These are phyloP conservation scores for Drosophila ogumai DNA, from an alignment of 1,140 invertebrate species.

Conservation along the genomic window DNA sequence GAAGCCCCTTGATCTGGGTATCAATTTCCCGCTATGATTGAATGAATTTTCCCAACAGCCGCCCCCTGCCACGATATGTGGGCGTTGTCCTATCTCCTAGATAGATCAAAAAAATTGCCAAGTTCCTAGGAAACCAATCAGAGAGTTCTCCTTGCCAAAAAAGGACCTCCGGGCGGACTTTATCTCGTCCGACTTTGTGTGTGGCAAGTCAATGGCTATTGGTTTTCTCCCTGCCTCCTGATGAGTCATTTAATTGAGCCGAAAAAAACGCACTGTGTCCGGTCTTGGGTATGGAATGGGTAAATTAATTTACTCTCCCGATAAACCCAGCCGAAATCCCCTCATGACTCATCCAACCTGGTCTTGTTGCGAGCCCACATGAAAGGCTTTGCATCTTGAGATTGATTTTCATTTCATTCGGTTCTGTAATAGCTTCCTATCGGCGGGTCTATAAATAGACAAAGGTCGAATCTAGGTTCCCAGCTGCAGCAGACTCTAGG, in stretches of 20 bases:
- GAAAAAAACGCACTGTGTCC: conserved; percentile 67
- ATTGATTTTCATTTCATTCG: conserved; percentile 34
- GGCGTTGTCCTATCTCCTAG: conserved; percentile 58
- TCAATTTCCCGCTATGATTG: conserved; percentile 79
- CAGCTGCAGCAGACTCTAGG: conserved; percentile 14
- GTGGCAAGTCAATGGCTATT: conserved; percentile 49
- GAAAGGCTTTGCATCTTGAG: conserved; percentile 21
- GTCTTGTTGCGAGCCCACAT: conserved; percentile 4
- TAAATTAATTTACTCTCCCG: conserved; percentile 78
- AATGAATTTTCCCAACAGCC: conserved; percentile 61
- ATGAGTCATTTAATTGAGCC: conserved; percentile 83
- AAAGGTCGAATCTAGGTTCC: conserved; percentile 26
- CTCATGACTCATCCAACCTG: conserved; percentile 57
- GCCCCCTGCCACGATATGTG: conserved; percentile 43
- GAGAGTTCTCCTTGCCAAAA: conserved; percentile 43
- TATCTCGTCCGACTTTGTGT: conserved; percentile 46
- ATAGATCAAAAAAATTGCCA: conserved; percentile 67
- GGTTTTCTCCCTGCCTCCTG: conserved; percentile 35
- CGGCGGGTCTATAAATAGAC: conserved; percentile 43
- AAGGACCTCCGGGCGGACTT: conserved; percentile 30
- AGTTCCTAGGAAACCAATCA: conserved; percentile 56
- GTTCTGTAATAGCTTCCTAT: conserved; percentile 25
- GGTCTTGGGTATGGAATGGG: conserved; percentile 43
- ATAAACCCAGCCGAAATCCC: conserved; percentile 55
- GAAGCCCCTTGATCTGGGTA: conserved; percentile 64